A percentile compares a stretch with the other conserved stretches of the same genome.
Evolutionary conservation across 2,888 invertebrate species (phyloP).

Genomic region (Sericinus montela): DNA sequence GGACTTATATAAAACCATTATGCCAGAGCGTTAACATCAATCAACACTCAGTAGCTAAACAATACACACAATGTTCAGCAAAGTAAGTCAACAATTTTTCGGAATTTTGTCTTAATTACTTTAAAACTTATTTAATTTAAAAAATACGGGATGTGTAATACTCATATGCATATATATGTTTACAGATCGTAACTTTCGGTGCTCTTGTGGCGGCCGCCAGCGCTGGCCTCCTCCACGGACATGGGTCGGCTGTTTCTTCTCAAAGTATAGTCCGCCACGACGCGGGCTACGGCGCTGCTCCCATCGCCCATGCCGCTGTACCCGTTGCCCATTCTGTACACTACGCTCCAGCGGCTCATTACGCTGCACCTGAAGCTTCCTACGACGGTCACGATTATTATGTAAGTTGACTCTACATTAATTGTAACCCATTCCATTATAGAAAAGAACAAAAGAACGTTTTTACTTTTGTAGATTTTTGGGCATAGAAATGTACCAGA

Average conservation of each 20-base stretch:
- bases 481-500: too few relatives aligned
- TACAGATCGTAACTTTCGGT: constrained; percentile 63
- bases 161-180: constrained; percentile 9
- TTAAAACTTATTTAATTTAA: too few relatives aligned
- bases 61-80: constrained; percentile 57
- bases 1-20: constrained; percentile 59
- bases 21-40: constrained; percentile 48
- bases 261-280: constrained; percentile 60
- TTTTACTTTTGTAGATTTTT: too few relatives aligned
- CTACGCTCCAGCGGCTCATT: constrained; percentile 22
- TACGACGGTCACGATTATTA: constrained; percentile 32
- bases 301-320: constrained; percentile 29
- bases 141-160: too few relatives aligned
- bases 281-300: constrained; percentile 40
- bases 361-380: constrained; percentile 26
- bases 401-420: constrained; percentile 25
- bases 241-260: constrained; percentile 50
- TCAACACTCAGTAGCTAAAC: constrained; percentile 47
- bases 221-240: constrained; percentile 57
- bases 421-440: too few relatives aligned
- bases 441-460: too few relatives aligned
- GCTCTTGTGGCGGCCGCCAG: constrained; percentile 63
- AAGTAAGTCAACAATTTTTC: constrained; percentile 40
- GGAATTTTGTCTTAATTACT: too few relatives aligned
- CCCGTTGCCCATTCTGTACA: constrained; percentile 30